Percentiles rank a stretch among this genome's conserved stretches.
phyloP scores from a whole-genome alignment of 2,888 invertebrate species.

The Sthenelais limicola region DNA sequence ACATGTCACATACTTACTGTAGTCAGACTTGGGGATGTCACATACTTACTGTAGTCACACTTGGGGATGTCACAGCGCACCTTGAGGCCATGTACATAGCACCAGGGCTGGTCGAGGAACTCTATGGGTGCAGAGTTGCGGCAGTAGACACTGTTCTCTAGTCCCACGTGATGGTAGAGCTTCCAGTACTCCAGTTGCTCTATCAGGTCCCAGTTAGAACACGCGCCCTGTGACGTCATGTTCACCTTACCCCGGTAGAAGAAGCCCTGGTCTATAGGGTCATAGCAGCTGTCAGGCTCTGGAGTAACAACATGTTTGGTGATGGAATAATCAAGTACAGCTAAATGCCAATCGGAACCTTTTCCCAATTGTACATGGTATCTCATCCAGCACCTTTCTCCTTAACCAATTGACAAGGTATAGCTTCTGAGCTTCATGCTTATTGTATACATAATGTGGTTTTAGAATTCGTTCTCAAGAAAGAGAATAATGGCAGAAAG shows the following conservation, averaged over 20 bases:
- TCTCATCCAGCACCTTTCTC: too few species aligned
- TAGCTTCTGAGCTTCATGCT: too few species aligned
- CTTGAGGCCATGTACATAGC: constrained; percentile 25
- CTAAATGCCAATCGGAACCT: too few species aligned
- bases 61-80: constrained; percentile 11
- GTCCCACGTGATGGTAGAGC: constrained; percentile 26
- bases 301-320: too few species aligned
- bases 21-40: too few species aligned
- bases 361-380: too few species aligned
- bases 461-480: too few species aligned
- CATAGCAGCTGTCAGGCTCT: constrained; percentile 11
- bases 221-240: constrained; percentile 12
- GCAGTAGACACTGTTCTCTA: constrained; percentile 28
- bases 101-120: constrained; percentile 23
- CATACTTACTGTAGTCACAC: constrained; percentile 24
- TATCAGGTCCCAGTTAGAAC: constrained; percentile 24
- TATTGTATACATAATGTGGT: too few species aligned
- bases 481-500: too few species aligned
- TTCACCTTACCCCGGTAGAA: constrained; percentile 30
- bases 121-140: constrained; percentile 18
- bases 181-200: constrained; percentile 10
- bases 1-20: too few species aligned
- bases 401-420: too few species aligned
- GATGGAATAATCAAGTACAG: too few species aligned
- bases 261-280: constrained; percentile 23